These are phyloP conservation scores for Sebastes steindachneri DNA, from an alignment of 2,797 vertebrate genomes.

Conservation along the genomic window DNA sequence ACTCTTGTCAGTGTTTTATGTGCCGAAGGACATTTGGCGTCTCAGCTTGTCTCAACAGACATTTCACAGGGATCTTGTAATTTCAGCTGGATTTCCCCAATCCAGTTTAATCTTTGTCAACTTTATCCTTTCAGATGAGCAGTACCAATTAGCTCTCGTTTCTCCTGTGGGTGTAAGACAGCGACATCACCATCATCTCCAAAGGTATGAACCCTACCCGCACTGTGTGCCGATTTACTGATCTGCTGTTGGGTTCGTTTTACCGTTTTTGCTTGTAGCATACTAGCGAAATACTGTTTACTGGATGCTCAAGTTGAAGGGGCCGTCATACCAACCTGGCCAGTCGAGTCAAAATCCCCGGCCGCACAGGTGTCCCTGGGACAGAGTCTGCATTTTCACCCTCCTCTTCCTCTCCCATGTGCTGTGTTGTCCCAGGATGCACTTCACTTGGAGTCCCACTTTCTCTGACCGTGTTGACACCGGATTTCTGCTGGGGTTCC, in stretches of 20 bases:
- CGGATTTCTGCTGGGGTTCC: neutral
- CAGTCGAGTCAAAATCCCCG: slow-evolving; percentile 47
- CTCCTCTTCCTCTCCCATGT: neutral
- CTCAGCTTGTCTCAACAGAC: slow-evolving; percentile 36
- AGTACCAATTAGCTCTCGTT: slow-evolving; percentile 24
- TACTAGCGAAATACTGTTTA: no score
- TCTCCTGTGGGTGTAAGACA: slow-evolving; percentile 7
- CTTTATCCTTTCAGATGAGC: slow-evolving; percentile 5
- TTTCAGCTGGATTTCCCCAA: slow-evolving; percentile 67
- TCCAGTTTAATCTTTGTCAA: slow-evolving; percentile 43
- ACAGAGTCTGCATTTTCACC: neutral
- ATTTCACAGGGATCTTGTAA: slow-evolving; percentile 33
- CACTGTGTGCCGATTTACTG: neutral
- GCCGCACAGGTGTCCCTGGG: neutral
- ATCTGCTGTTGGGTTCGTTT: neutral
- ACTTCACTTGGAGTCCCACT: neutral
- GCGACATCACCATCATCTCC: neutral
- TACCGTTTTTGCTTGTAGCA: neutral
- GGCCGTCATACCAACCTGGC: slow-evolving; percentile 52
- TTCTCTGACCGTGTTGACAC: neutral
- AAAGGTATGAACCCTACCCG: neutral
- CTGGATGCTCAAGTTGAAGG: neutral
- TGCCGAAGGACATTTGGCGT: slow-evolving; percentile 34
- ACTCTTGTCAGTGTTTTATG: neutral
- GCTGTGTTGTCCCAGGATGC: neutral